These are phyloP conservation scores for Acrocyrtus sp. DNA, from an alignment of 2,888 invertebrate genomes.

Conservation along the genomic window DNA sequence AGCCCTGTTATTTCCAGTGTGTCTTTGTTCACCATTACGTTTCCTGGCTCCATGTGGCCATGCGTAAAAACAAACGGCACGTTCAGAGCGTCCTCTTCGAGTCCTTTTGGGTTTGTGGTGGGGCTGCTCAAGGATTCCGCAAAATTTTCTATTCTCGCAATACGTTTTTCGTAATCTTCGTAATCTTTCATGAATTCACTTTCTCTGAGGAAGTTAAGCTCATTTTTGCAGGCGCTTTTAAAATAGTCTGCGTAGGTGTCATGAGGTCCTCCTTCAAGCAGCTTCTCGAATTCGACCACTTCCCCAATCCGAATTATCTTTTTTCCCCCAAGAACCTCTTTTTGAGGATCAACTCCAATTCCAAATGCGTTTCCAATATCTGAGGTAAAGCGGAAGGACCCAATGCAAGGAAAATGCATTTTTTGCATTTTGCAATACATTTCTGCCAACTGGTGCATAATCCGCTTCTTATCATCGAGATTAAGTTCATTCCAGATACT, in stretches of 20 bases:
- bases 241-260: constrained; percentile 29
- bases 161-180: constrained; percentile 11
- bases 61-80: constrained; percentile 42
- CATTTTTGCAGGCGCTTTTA: constrained; percentile 8
- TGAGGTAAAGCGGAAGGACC: constrained; percentile 24
- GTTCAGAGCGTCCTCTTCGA: constrained; percentile 5
- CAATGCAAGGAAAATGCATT: constrained; percentile 10
- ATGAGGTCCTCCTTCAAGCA: constrained; percentile 37
- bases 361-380: constrained; percentile 11
- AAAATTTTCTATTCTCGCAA: constrained; percentile 25
- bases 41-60: constrained; percentile 39
- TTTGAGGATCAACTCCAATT: constrained; percentile 1
- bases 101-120: background rate
- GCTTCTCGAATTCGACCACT: constrained; percentile 27
- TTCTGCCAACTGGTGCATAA: constrained; percentile 12
- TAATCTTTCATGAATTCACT: constrained; percentile 16
- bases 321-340: constrained; percentile 10
- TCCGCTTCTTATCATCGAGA: background rate
- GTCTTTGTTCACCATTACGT: constrained; percentile 27
- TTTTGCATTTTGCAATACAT: constrained; percentile 10
- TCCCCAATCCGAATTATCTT: too few relatives aligned
- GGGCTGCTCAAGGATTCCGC: background rate
- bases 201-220: constrained; percentile 14
- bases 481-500: constrained; percentile 7
- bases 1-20: constrained; percentile 14